These are phyloP conservation scores for Adelosebastes latens DNA, from an alignment of 2,797 vertebrate species.

Conservation along the genomic window DNA sequence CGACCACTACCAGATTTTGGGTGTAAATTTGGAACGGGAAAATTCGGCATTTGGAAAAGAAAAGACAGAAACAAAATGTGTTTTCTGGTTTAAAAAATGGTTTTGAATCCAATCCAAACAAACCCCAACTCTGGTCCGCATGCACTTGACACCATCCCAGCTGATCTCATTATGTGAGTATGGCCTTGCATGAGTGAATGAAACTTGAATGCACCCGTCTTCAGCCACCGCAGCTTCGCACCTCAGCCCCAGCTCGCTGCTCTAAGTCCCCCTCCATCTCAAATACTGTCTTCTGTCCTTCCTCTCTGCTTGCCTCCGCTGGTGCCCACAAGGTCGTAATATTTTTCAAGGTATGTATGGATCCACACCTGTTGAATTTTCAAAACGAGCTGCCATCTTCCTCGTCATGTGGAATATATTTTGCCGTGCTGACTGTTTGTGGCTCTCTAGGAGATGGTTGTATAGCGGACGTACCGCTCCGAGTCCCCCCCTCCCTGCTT, in stretches of 20 bases:
- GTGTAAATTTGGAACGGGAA: not conserved
- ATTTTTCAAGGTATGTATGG: constrained; percentile 87
- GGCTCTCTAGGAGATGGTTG: constrained; percentile 13
- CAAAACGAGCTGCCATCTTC: constrained; percentile 28
- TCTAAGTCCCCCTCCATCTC: constrained; percentile 59
- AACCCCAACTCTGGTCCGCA: constrained; percentile 49
- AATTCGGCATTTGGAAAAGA: not conserved
- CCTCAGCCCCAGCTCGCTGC: constrained; percentile 29
- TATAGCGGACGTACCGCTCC: not conserved
- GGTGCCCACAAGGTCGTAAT: constrained; percentile 82
- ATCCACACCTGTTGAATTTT: constrained; percentile 31
- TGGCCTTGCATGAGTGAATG: constrained; percentile 24
- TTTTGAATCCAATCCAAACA: not conserved
- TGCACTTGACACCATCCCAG: not conserved
- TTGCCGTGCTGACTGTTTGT: constrained; percentile 9
- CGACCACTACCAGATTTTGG: constrained; percentile 32
- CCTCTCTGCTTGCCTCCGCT: constrained; percentile 78
- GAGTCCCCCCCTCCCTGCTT: not conserved
- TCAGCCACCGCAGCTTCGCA: constrained; percentile 10
- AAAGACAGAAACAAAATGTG: not conserved
- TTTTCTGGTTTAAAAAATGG: not conserved
- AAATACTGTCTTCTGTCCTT: constrained; percentile 81
- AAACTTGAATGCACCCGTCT: constrained; percentile 4
- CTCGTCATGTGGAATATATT: constrained; percentile 30
- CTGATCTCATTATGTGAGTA: not conserved